Evolutionary conservation across 2,888 invertebrate species (phyloP).

Genomic region (Salpingus planirostris): DNA sequence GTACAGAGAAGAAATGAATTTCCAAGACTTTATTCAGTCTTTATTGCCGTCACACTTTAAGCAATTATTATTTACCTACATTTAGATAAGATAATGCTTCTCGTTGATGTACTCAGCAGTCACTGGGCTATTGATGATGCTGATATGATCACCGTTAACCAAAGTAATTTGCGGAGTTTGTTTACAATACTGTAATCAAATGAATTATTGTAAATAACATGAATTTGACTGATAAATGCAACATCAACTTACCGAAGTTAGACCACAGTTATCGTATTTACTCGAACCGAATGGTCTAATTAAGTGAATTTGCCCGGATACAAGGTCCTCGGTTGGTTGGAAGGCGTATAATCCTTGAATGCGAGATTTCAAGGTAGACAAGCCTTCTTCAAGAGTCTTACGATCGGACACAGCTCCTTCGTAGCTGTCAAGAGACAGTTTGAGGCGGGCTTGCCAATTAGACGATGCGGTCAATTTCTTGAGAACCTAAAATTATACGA

Average conservation of each 20-base stretch:
- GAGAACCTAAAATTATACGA: conserved; percentile 26
- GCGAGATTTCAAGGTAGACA: conserved; percentile 26
- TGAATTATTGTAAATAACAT: conserved; percentile 6
- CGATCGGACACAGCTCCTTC: conserved; percentile 22
- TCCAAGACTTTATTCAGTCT: background rate
- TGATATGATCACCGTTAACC: conserved; percentile 63
- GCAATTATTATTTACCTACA: background rate
- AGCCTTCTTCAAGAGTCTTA: conserved; percentile 19
- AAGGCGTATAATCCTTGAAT: conserved; percentile 24
- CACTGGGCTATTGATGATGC: conserved; percentile 57
- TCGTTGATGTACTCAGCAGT: conserved; percentile 55
- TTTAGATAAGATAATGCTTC: conserved; percentile 16
- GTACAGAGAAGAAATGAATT: too few species aligned
- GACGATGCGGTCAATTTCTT: conserved; percentile 23
- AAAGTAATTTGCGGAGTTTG: conserved; percentile 52
- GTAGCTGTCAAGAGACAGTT: conserved; percentile 22
- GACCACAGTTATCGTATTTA: conserved; percentile 35
- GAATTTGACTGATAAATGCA: too few species aligned
- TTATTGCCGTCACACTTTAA: background rate
- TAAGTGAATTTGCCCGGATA: conserved; percentile 30
- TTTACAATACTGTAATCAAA: conserved; percentile 47
- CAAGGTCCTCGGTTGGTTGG: conserved; percentile 23
- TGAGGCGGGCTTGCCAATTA: conserved; percentile 28
- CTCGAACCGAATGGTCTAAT: conserved; percentile 34
- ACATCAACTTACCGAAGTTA: conserved; percentile 28